These are phyloP conservation scores for Tipula unca DNA, from an alignment of 2,888 invertebrate genomes.

Conservation along the genomic window DNA sequence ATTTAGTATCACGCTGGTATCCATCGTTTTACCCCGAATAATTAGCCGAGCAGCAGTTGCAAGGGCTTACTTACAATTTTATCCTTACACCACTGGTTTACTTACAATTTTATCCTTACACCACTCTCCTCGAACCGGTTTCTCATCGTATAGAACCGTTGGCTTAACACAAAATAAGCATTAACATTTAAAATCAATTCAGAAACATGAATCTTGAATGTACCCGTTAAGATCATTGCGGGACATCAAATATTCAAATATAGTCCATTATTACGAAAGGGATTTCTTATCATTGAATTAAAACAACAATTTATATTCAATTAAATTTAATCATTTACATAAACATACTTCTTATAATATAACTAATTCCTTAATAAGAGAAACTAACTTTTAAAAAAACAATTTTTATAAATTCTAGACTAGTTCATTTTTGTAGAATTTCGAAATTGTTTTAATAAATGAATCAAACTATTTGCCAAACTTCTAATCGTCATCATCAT, in stretches of 20 bases:
- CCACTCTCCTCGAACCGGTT: too few relatives aligned
- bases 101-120: too few relatives aligned
- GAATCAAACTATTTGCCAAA: neutral
- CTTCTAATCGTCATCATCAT: slow-evolving; percentile 1
- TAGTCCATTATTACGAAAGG: too few relatives aligned
- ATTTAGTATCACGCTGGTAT: neutral
- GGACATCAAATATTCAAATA: too few relatives aligned
- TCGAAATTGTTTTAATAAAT: neutral
- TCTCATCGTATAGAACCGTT: too few relatives aligned
- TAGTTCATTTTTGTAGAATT: neutral
- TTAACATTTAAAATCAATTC: too few relatives aligned
- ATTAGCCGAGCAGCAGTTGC: neutral
- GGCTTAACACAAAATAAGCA: too few relatives aligned
- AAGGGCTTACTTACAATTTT: too few relatives aligned
- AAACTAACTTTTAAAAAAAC: neutral
- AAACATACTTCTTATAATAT: neutral
- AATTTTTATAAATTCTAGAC: neutral
- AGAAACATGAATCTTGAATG: too few relatives aligned
- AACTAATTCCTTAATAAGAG: neutral
- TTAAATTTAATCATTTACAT: neutral
- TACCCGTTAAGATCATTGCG: too few relatives aligned
- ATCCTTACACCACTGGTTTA: too few relatives aligned
- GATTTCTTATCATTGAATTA: neutral
- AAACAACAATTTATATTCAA: neutral
- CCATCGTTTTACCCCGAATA: neutral